Base-by-base conservation (phyloP, 2,888 invertebrate genomes). In the Microctonus aethiopoides region DNA sequence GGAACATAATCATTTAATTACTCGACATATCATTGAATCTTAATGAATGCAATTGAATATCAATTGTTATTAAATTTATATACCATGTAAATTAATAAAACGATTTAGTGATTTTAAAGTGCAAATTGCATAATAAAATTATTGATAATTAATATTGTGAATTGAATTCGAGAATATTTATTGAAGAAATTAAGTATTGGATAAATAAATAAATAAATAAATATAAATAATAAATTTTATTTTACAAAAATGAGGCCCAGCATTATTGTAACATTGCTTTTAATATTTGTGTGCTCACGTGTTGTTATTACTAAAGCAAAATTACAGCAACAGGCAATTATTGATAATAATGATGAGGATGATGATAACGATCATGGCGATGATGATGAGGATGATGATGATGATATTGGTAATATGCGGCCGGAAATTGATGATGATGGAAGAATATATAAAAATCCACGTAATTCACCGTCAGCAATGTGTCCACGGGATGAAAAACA, bases 401-500 rank as follows among this genome's bases (percentile, higher is more conserved):
- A 86, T 66, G 85, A 83, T 26, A 82, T 78, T 22, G 79, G 77
- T 52, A 79, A 80, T 1, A 70, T 77, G 5, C 87, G 85, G 26
- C 83, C 89, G 1, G 91, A 91, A 80, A 91, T 91, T 1, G 94
- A 94, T 75, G 95, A 94, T 79, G 95, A 95, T 80, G 92, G 94
- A 1, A 89, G 93, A 39, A 91, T 95, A 59, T 95, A 95, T 87
- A 95, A 95, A 87, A 95, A 95, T 88, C 95, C 95, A 0, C 88
- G 95, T 76, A 95, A 95, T 85, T 95, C 94, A 0, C 95, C 95
- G 5, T 95, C 95, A 9, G 93, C 93, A 0, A 90, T 92, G 80
- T 96, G 96, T 79, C 96, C 96, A 0, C 87, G 96, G 39, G 95
- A 95, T 82, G 95, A 95, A 81, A 93, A 94, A 78, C 94, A 95